Evolutionary conservation across 2,888 invertebrate genomes (phyloP).

Genomic region (Drosophila parthenogenetica): DNA sequence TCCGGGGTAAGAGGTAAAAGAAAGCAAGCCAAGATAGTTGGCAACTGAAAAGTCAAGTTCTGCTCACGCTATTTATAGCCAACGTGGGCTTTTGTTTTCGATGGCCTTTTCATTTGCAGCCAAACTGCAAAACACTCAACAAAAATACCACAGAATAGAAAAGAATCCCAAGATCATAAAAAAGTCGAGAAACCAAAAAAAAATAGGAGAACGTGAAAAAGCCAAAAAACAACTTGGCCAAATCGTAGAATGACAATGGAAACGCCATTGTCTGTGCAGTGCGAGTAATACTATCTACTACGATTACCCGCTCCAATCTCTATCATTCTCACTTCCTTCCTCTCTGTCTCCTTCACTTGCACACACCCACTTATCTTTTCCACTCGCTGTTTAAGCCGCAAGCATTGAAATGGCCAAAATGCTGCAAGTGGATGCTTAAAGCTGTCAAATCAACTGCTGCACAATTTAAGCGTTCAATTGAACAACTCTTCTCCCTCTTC

Average conservation of each 20-base stretch:
- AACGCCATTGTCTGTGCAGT: conserved; percentile 20
- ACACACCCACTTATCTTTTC: conserved; percentile 23
- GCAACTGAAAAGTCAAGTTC: conserved; percentile 77
- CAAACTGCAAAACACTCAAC: conserved; percentile 58
- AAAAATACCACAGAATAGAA: conserved; percentile 28
- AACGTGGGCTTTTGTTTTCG: conserved; percentile 79
- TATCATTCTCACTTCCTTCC: not conserved
- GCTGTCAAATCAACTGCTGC: conserved; percentile 68
- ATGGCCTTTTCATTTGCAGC: conserved; percentile 80
- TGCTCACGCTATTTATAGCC: conserved; percentile 76
- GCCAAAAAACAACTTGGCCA: conserved; percentile 60
- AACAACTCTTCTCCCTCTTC: conserved; percentile 14
- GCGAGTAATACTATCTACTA: conserved; percentile 12
- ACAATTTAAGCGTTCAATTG: conserved; percentile 74
- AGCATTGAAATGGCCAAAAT: conserved; percentile 64
- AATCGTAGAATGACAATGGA: conserved; percentile 65
- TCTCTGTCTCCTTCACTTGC: not conserved
- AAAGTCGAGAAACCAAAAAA: conserved; percentile 11
- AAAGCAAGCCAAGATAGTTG: conserved; percentile 63
- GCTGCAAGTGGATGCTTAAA: conserved; percentile 64
- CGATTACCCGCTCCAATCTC: conserved; percentile 11
- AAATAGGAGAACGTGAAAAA: conserved; percentile 1
- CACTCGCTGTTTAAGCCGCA: conserved; percentile 47
- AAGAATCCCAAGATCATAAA: conserved; percentile 34
- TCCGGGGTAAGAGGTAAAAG: conserved; percentile 17